These are phyloP conservation scores for Oenanthe oenanthe DNA, from an alignment of 2,113 vertebrate species.

Conservation along the genomic window DNA sequence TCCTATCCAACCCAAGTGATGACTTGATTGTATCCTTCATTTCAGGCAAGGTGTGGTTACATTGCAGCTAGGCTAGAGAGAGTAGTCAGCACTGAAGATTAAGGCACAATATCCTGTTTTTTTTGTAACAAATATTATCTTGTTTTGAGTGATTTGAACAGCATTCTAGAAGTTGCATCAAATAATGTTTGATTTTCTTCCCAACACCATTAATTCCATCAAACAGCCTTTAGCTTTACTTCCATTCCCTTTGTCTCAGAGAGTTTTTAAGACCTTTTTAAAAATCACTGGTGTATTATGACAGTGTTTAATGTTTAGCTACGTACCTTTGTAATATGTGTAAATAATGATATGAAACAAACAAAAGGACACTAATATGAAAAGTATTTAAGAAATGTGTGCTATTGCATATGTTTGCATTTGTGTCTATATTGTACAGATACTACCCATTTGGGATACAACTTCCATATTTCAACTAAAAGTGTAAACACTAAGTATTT, in stretches of 20 bases:
- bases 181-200: background rate
- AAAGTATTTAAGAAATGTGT: background rate
- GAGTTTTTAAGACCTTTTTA: background rate
- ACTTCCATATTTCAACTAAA: constrained; percentile 17
- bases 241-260: background rate
- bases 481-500: background rate
- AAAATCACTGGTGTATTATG: background rate
- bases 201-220: background rate
- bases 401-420: background rate
- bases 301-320: background rate
- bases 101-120: background rate
- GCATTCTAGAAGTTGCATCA: background rate
- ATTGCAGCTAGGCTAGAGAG: background rate
- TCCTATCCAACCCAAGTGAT: background rate
- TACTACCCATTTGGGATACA: background rate
- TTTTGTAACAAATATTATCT: background rate
- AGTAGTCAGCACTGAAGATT: background rate
- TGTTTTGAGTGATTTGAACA: background rate
- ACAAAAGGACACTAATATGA: background rate
- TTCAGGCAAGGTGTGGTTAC: background rate
- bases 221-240: background rate
- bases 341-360: background rate
- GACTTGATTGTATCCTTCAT: background rate
- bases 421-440: background rate
- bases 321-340: background rate